These are phyloP conservation scores for Apogon hyalosoma DNA, from an alignment of 2,797 vertebrate genomes.

Conservation along the genomic window DNA sequence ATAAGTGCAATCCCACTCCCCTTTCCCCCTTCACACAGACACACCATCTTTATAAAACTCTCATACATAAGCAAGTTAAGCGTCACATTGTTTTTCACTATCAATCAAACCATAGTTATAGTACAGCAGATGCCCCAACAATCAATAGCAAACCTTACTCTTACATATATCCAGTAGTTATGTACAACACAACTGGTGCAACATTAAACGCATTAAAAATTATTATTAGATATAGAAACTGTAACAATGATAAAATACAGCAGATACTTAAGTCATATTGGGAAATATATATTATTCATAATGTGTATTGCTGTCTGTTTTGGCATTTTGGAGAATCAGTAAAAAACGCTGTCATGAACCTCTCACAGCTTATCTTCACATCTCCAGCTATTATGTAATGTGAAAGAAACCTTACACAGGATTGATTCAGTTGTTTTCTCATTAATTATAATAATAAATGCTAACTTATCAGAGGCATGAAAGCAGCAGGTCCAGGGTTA, in stretches of 20 bases:
- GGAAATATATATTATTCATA: constrained; percentile 77
- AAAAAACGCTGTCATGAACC: constrained; percentile 53
- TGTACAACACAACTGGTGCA: constrained; percentile 76
- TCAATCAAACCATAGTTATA: constrained; percentile 68
- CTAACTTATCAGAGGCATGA: constrained; percentile 39
- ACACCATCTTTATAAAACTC: constrained; percentile 63
- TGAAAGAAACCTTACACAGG: constrained; percentile 48
- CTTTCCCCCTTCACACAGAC: constrained; percentile 52
- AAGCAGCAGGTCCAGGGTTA: constrained; percentile 58
- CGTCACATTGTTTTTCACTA: constrained; percentile 69
- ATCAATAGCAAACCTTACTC: constrained; percentile 68
- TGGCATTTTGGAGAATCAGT: constrained; percentile 70
- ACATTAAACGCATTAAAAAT: constrained; percentile 68
- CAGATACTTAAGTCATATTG: constrained; percentile 76
- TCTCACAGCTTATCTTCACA: constrained; percentile 62
- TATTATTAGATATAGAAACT: constrained; percentile 73
- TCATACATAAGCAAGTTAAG: constrained; percentile 64
- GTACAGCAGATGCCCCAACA: constrained; percentile 77
- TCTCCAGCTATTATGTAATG: constrained; percentile 49
- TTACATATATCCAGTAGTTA: constrained; percentile 75
- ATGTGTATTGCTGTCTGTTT: constrained; percentile 71
- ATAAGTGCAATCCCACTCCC: constrained; percentile 74
- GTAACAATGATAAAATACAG: constrained; percentile 82
- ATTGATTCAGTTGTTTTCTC: constrained; percentile 40
- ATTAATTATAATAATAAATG: constrained; percentile 30